Percentiles rank a stretch among this genome's conserved stretches.
Evolutionary conservation across 2,113 vertebrate genomes (phyloP).

Genomic region (Calidris pygmaea): DNA sequence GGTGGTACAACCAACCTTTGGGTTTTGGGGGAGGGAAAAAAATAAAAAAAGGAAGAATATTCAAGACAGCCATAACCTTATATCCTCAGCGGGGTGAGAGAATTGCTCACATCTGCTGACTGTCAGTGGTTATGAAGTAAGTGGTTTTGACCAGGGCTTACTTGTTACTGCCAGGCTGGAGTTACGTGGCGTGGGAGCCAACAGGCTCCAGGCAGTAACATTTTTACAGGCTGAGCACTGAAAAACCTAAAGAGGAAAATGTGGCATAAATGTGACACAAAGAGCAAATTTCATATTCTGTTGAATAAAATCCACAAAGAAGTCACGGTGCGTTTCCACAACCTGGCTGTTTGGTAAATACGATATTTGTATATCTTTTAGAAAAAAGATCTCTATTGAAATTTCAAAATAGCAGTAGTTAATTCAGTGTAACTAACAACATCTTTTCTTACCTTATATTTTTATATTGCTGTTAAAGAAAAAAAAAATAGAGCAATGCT

Average conservation of each 20-base stretch:
- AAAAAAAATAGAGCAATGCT: not conserved
- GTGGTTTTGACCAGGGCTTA: slow-evolving; percentile 45
- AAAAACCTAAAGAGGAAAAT: slow-evolving; percentile 36
- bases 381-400: not conserved
- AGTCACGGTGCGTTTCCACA: not conserved
- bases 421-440: not conserved
- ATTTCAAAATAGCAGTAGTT: not conserved
- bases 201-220: slow-evolving; percentile 44
- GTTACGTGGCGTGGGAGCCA: slow-evolving; percentile 2
- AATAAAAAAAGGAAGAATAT: not conserved
- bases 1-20: not conserved
- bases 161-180: slow-evolving; percentile 51
- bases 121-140: slow-evolving; percentile 61
- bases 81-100: slow-evolving; percentile 1
- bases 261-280: slow-evolving; percentile 25
- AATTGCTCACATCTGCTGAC: slow-evolving; percentile 55
- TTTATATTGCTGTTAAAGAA: not conserved
- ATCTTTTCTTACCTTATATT: not conserved
- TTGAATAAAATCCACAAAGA: not conserved
- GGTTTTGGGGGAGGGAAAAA: not conserved
- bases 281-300: slow-evolving; percentile 35
- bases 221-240: slow-evolving; percentile 64
- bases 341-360: not conserved
- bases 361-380: not conserved
- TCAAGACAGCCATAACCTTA: not conserved